Conservation (phyloP, 1,140 invertebrate genomes). For the Papilio glaucus region DNA sequence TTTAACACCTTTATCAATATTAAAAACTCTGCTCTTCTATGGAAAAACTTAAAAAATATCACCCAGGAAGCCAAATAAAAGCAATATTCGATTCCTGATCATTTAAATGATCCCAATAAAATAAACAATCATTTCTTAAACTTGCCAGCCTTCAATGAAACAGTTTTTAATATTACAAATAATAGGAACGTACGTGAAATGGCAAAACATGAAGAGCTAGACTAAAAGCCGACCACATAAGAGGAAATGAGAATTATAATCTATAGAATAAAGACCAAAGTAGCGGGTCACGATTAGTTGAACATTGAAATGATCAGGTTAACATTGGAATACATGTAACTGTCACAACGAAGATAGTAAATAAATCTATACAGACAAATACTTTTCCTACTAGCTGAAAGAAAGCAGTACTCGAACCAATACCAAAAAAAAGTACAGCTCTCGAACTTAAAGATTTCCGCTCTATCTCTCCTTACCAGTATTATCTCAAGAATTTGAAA, state of each 20-base stretch:
- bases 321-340: constrained; percentile 4
- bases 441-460: too few species aligned
- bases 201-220: background rate
- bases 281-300: constrained; percentile 6
- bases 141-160: constrained; percentile 10
- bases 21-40: constrained; percentile 40
- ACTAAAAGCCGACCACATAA: background rate
- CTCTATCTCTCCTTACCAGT: too few species aligned
- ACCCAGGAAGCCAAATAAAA: background rate
- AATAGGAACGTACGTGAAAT: background rate
- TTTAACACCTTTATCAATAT: constrained; percentile 42
- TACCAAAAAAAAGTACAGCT: too few species aligned
- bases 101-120: constrained; percentile 41
- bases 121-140: constrained; percentile 41
- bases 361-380: constrained; percentile 17
- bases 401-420: too few species aligned
- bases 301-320: constrained; percentile 32
- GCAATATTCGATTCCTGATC: background rate
- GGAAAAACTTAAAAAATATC: constrained; percentile 42
- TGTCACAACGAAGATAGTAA: constrained; percentile 22
- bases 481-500: too few species aligned
- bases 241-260: constrained; percentile 28
- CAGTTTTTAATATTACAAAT: background rate
- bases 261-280: constrained; percentile 32
- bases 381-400: constrained; percentile 24